phyloP scores from a whole-genome alignment of 92 coral and sea anemone species.

The Parazoanthus atlanticus region DNA sequence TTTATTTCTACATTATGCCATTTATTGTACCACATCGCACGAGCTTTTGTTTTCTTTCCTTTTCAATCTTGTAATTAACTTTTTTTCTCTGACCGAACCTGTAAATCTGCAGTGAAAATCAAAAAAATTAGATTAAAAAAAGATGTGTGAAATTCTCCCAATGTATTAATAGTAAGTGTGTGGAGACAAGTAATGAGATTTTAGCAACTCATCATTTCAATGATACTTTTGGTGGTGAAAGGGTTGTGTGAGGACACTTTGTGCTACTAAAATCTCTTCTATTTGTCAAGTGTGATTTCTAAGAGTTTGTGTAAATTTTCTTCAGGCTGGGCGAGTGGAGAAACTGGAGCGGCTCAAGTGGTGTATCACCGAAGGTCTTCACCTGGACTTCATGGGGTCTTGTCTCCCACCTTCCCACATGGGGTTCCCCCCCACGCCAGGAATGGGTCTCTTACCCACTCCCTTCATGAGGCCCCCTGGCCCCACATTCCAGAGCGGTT shows the following conservation, averaged over 20 bases:
- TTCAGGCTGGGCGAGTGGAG: constrained; percentile 83
- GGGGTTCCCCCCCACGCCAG: constrained; percentile 67
- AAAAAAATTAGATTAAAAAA: no score
- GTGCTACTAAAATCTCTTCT: background rate
- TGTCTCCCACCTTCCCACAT: constrained; percentile 53
- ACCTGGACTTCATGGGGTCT: constrained; percentile 64
- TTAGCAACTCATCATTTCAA: background rate
- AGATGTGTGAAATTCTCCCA: background rate
- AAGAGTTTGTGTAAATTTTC: constrained; percentile 1
- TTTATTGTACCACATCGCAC: no score
- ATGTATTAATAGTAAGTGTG: no score
- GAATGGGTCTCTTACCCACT: constrained; percentile 84
- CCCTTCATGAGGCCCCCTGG: constrained; percentile 76
- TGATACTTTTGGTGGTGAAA: background rate
- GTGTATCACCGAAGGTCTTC: constrained; percentile 94
- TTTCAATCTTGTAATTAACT: no score
- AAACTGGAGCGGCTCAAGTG: constrained; percentile 93
- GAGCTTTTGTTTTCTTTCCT: no score
- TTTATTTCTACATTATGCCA: no score
- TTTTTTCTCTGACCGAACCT: no score
- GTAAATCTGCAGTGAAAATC: no score
- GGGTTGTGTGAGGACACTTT: background rate
- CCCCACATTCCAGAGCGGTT: constrained; percentile 75
- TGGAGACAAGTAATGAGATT: background rate
- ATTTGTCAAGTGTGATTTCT: background rate